phyloP scores from a whole-genome alignment of 1,140 invertebrate genomes.

The Drosophila parabipectinata region DNA sequence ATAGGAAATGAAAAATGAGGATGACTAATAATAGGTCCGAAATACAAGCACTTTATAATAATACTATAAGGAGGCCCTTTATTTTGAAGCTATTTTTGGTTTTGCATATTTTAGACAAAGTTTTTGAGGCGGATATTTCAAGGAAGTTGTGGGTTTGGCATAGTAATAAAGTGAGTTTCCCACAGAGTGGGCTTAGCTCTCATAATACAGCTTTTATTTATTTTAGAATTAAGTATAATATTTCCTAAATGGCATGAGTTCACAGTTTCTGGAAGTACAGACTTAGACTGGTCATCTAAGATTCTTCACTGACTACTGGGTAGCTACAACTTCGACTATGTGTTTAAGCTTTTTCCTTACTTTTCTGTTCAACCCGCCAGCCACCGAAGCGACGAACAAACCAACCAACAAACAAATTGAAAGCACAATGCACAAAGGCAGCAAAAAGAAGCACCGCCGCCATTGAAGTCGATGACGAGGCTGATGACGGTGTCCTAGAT shows the following conservation, averaged over 20 bases:
- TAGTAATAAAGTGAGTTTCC: too few relatives aligned
- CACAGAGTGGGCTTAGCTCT: too few relatives aligned
- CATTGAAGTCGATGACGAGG: conserved; percentile 45
- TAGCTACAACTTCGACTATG: not conserved
- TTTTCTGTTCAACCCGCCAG: conserved; percentile 44
- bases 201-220: too few relatives aligned
- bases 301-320: not conserved
- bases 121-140: not conserved
- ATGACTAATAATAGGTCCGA: conserved; percentile 26
- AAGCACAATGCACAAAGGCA: conserved; percentile 47
- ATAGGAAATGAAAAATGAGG: too few relatives aligned
- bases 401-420: conserved; percentile 36
- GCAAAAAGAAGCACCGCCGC: conserved; percentile 34
- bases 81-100: not conserved
- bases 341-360: not conserved
- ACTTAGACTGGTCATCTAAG: too few relatives aligned
- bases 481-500: conserved; percentile 4
- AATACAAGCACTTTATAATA: not conserved
- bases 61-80: too few relatives aligned
- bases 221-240: too few relatives aligned
- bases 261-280: too few relatives aligned
- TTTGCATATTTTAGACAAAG: conserved; percentile 8
- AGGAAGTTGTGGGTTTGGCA: too few relatives aligned
- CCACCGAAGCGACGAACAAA: conserved; percentile 45
- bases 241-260: too few relatives aligned